Percentiles rank a stretch among this genome's conserved stretches.
phyloP scores from a whole-genome alignment of 2,113 vertebrate genomes.

The Strix uralensis region DNA sequence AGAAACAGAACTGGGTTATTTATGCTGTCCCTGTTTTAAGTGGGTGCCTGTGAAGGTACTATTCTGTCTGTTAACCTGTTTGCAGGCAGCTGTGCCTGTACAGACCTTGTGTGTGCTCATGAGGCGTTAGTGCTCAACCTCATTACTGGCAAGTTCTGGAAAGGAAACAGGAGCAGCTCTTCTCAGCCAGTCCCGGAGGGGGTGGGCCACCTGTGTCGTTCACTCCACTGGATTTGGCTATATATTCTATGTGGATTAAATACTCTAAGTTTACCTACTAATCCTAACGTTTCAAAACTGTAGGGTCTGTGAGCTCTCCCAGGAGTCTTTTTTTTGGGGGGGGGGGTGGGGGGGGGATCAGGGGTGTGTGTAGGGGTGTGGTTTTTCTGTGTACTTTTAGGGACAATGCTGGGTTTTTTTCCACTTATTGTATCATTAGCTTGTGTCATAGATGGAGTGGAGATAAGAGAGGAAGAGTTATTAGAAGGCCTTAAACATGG shows the following conservation, averaged over 20 bases:
- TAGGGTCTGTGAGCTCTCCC: background rate
- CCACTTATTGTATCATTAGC: background rate
- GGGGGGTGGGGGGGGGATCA: rapidly evolving
- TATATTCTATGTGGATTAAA: background rate
- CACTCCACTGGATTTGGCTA: background rate
- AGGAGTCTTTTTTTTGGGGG: rapidly evolving
- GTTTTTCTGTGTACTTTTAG: background rate
- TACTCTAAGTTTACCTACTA: background rate
- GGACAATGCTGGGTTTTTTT: rapidly evolving
- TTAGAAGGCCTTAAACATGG: background rate
- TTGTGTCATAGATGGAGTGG: background rate
- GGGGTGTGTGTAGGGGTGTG: rapidly evolving
- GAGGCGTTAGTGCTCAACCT: rapidly evolving
- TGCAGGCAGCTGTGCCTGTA: background rate
- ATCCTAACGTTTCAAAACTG: background rate
- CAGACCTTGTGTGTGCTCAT: background rate
- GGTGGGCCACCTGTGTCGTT: rapidly evolving
- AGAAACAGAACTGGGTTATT: background rate
- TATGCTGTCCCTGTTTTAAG: background rate
- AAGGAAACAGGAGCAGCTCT: background rate
- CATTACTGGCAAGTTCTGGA: background rate
- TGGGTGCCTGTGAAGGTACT: background rate
- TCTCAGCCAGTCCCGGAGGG: rapidly evolving
- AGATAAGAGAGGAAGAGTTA: background rate
- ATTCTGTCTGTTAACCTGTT: background rate